Evolutionary conservation across 2,888 invertebrate genomes (phyloP).

Genomic region (Erpobdella octoculata): DNA sequence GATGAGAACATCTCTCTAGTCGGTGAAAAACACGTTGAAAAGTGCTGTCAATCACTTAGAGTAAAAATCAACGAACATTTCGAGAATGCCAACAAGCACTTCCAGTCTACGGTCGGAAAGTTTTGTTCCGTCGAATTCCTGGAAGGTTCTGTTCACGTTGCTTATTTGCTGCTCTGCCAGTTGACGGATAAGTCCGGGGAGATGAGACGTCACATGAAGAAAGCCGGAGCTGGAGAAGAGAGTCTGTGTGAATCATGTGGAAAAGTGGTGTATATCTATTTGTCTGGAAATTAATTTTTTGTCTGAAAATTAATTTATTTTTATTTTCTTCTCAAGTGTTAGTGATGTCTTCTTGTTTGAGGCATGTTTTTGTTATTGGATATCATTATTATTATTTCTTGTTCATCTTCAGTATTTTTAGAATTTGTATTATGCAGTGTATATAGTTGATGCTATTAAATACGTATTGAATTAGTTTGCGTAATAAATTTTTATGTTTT

Average conservation of each 20-base stretch:
- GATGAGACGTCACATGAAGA: neutral
- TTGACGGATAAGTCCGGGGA: neutral
- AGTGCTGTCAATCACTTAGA: neutral
- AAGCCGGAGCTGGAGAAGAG: neutral
- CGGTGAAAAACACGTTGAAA: neutral
- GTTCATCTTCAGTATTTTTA: too few species aligned
- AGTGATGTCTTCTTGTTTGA: neutral
- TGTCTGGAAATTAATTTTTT: too few species aligned
- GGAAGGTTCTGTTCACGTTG: neutral
- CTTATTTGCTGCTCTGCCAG: neutral
- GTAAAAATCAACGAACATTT: neutral
- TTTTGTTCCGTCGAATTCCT: neutral
- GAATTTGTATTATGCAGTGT: too few species aligned
- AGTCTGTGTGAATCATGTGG: neutral
- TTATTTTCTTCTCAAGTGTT: neutral
- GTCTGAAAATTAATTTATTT: neutral
- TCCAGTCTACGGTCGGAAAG: neutral
- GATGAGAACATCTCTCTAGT: neutral
- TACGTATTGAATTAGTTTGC: neutral
- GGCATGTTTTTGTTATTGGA: neutral
- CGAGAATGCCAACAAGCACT: constrained; percentile 1
- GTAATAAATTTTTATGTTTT: neutral
- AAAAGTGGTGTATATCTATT: constrained; percentile 8
- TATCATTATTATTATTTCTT: too few species aligned
- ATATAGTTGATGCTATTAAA: neutral